phyloP scores from a whole-genome alignment of 2,888 invertebrate species.

The Andrena camellia region DNA sequence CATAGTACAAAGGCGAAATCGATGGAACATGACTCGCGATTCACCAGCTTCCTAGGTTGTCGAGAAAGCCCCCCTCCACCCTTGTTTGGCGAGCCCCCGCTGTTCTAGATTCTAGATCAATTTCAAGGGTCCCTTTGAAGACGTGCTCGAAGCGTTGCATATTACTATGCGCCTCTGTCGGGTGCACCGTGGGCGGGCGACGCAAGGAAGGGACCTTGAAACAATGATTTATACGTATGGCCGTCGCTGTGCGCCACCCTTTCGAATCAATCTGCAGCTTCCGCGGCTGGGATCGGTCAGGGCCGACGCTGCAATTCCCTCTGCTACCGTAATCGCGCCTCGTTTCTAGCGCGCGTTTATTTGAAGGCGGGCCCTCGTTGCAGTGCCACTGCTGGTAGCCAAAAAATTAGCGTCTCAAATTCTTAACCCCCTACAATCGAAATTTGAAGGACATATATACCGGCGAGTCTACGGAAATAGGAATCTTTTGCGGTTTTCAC shows the following conservation, averaged over 20 bases:
- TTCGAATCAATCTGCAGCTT: constrained; percentile 69
- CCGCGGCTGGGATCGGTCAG: constrained; percentile 62
- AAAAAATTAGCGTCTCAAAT: no score
- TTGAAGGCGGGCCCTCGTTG: background rate
- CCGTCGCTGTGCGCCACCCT: constrained; percentile 55
- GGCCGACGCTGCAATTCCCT: constrained; percentile 51
- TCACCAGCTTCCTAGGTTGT: background rate
- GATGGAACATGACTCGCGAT: background rate
- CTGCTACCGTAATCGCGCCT: background rate
- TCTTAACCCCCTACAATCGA: no score
- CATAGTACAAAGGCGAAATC: background rate
- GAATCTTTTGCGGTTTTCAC: no score
- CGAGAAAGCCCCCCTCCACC: background rate
- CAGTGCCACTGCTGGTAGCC: no score
- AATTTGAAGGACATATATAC: no score
- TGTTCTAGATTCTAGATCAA: constrained; percentile 19
- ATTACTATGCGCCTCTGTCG: constrained; percentile 32
- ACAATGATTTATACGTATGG: constrained; percentile 64
- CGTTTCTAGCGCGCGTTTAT: constrained; percentile 35
- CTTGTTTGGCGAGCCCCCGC: background rate
- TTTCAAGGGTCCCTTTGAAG: constrained; percentile 39
- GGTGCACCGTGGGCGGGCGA: constrained; percentile 17
- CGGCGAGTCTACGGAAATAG: no score
- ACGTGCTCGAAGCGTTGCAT: background rate
- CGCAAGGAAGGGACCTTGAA: constrained; percentile 69